Evolutionary conservation across 1,140 invertebrate genomes (phyloP).

Genomic region (Calephelis nemesis): DNA sequence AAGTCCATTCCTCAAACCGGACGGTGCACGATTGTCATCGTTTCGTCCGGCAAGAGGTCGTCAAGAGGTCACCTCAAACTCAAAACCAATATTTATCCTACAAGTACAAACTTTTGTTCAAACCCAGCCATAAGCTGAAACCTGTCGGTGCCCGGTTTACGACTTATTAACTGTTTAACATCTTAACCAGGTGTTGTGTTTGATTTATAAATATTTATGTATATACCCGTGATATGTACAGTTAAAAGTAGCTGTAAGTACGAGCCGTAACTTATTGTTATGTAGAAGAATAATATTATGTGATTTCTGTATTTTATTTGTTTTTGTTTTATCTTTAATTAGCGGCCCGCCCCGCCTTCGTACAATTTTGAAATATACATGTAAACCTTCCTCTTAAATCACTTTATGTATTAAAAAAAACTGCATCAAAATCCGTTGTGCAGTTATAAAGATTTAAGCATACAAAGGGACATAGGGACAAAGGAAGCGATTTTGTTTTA

Average conservation of each 20-base stretch:
- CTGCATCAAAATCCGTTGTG: too few relatives aligned
- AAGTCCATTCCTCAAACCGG: conserved; percentile 37
- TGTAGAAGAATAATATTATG: conserved; percentile 11
- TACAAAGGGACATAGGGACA: too few relatives aligned
- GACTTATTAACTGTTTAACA: conserved; percentile 44
- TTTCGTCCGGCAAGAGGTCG: conserved; percentile 48
- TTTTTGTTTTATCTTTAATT: not conserved
- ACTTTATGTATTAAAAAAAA: too few relatives aligned
- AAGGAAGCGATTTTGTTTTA: too few relatives aligned
- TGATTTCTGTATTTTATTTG: not conserved
- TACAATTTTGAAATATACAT: too few relatives aligned
- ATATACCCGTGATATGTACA: conserved; percentile 12
- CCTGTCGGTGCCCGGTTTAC: conserved; percentile 25
- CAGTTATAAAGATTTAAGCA: too few relatives aligned
- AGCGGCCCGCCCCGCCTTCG: too few relatives aligned
- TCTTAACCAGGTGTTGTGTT: conserved; percentile 44
- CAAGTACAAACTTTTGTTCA: conserved; percentile 43
- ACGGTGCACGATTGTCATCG: conserved; percentile 38
- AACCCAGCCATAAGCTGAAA: conserved; percentile 23
- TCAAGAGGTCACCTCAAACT: conserved; percentile 42
- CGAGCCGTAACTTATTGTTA: not conserved
- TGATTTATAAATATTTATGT: conserved; percentile 39
- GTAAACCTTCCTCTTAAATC: too few relatives aligned
- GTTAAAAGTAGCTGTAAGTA: conserved; percentile 9
- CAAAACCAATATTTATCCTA: conserved; percentile 40